Base-by-base conservation (phyloP, 2,113 vertebrate species). In the Todiramphus chloris region DNA sequence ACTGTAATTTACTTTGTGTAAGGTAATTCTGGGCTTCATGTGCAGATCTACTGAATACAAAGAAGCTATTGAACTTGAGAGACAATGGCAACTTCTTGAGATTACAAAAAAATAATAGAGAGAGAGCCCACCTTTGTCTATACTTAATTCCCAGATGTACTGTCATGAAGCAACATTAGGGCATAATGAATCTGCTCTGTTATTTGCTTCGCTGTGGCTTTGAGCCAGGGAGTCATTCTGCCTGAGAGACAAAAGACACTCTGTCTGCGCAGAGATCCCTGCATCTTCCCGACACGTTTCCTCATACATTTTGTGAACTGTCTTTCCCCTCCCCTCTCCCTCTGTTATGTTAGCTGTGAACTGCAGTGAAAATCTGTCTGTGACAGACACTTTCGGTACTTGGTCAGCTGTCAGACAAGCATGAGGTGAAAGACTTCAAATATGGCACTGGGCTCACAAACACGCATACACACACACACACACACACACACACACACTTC, bases 341-440 rank as follows among this genome's bases (percentile, higher is more conserved):
- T 96, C 96, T 97, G 96, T 96, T 96, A 73, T 92, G 89, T 76
- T 89, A 96, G 96, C 95, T 96, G 95, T 72, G 83, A 97, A 96
- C 85, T 62, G 69, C 92, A 90, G 88, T 73, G 96, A 96, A 96
- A 97, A 97, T 96, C 95, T 97, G 96, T 96, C 93, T 96, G 88
- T 75, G 96, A 96, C 94, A 96, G 95, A 97, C 93, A 95, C 90
- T 96, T 91, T 55, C 24, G 2, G 94, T 95, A 84, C 90, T 96
- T 94, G 96, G 96, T 97, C 92, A 95, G 90, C 93, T 96, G 96
- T 96, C 96, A 96, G 84, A 94, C 94, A 95, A 90, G 84, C 93
- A 67, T 3, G 95, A 97, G 96, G 96, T 97, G 96, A 97, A 97
- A 97, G 96, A 97, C 96, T 96, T 96, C 94, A 97, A 97, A 96